phyloP scores from a whole-genome alignment of 1,140 invertebrate species.

The Pseudomyrmex dendroicus region DNA sequence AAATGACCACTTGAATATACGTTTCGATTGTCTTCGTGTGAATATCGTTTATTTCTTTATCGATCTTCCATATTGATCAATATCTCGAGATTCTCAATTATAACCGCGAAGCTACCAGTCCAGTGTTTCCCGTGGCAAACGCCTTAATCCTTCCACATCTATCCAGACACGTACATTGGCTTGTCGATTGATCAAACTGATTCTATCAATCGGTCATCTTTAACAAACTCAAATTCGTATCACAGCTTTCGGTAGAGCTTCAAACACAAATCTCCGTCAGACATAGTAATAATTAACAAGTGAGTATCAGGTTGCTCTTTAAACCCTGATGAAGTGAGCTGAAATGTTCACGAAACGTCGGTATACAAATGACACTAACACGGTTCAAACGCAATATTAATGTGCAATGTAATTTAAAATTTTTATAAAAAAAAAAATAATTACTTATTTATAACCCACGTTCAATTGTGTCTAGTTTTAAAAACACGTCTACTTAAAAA shows the following conservation, averaged over 20 bases:
- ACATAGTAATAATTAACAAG: neutral
- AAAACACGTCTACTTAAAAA: no score
- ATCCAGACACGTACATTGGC: slow-evolving; percentile 57
- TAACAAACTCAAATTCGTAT: slow-evolving; percentile 30
- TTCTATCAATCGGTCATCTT: slow-evolving; percentile 51
- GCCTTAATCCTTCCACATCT: slow-evolving; percentile 55
- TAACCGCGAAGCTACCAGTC: slow-evolving; percentile 45
- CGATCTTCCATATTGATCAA: slow-evolving; percentile 36
- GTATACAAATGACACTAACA: no score
- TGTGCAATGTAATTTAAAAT: neutral
- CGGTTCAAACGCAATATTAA: no score
- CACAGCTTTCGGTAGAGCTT: slow-evolving; percentile 20
- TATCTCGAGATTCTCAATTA: slow-evolving; percentile 55
- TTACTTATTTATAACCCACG: no score
- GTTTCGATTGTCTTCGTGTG: slow-evolving; percentile 20
- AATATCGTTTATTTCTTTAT: slow-evolving; percentile 49
- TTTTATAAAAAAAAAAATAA: neutral
- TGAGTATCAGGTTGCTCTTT: no score
- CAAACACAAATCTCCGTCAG: neutral
- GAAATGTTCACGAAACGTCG: no score
- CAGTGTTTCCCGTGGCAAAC: slow-evolving; percentile 47
- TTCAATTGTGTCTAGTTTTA: no score
- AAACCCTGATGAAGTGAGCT: no score
- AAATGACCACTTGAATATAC: slow-evolving; percentile 56
- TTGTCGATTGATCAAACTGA: slow-evolving; percentile 54